Evolutionary conservation across 2,113 vertebrate species (phyloP).

Genomic region (Antidorcas marsupialis): DNA sequence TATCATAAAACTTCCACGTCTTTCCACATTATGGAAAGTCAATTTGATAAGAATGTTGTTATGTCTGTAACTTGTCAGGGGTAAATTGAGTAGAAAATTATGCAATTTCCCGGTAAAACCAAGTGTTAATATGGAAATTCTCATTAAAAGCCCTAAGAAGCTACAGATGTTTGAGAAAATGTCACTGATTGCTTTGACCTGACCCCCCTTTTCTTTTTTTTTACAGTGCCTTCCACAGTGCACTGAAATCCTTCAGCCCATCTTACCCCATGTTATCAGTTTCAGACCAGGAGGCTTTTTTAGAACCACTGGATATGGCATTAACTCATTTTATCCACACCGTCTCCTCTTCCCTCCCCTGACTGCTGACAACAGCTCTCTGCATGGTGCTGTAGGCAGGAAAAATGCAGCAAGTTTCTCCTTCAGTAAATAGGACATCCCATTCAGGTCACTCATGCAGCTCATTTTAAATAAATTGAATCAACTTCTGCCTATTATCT

Average conservation of each 20-base stretch:
- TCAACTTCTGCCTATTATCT: constrained; percentile 47
- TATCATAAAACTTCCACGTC: constrained; percentile 33
- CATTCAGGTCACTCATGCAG: constrained; percentile 44
- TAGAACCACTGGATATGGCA: not conserved
- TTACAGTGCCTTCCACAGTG: not conserved
- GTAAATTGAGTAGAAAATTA: constrained; percentile 73
- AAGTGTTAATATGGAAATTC: constrained; percentile 66
- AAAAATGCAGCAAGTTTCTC: constrained; percentile 24
- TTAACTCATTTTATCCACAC: not conserved
- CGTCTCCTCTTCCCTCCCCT: not conserved
- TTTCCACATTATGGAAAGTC: constrained; percentile 55
- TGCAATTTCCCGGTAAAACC: constrained; percentile 37
- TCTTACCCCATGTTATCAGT: not conserved
- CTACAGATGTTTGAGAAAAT: constrained; percentile 64
- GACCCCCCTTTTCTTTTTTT: constrained; percentile 37
- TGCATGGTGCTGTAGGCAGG: not conserved
- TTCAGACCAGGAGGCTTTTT: constrained; percentile 26
- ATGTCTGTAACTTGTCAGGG: constrained; percentile 60
- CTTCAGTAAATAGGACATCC: constrained; percentile 53
- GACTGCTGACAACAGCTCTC: not conserved
- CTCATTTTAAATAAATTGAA: constrained; percentile 68
- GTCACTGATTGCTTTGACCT: constrained; percentile 60
- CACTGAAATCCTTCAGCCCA: constrained; percentile 18
- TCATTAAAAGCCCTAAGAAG: constrained; percentile 62
- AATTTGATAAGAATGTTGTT: constrained; percentile 59